Evolutionary conservation across 2,113 vertebrate species (phyloP), one percentile per base, ranked within the genome.

Genomic region (Pogonocichla stellata): DNA sequence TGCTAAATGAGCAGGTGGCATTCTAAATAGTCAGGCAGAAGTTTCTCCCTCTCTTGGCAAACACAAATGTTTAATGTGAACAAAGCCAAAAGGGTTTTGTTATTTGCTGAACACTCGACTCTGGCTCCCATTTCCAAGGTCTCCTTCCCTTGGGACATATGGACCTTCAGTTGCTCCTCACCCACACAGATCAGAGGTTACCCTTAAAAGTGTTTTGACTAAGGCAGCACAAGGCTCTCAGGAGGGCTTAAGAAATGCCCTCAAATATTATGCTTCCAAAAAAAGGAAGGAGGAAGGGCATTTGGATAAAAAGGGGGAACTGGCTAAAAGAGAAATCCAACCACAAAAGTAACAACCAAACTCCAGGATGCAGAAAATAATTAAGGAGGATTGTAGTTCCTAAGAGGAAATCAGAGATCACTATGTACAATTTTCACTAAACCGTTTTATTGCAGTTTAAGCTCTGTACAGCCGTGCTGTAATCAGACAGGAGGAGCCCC

Each of bases 331-430:
- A 71, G 26, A 80, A 95, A 36, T 75, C 78, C 62, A 91, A 12
- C 58, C 43, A 70, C 42, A 26, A 29, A 78, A 81, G 73, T 80
- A 97, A 19, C 42, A 75, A 62, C n/a, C 48, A 70, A 92, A 47
- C 42, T 51, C 15, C 20, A 57, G 75, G 56, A 51, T 86, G 45
- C 36, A 74, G 78, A 20, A 48, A 90, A 89, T 95, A 90, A 96
- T 97, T 96, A 95, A 93, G 72, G 91, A 77, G 86, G 79, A 88
- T 67, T 96, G 79, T 82, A 80, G 89, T 85, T 95, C 81, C 66
- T 80, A 56, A 51, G 62, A 93, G 96, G 92, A 97, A 97, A 95
- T 95, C 94, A 90, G 90, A 97, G 79, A 71, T 81, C 50, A 67
- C 93, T 70, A 80, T 69, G 40, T 85, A 73, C 73, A 43, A 67